phyloP scores from a whole-genome alignment of 2,113 vertebrate species.

The Ciconia stormi region DNA sequence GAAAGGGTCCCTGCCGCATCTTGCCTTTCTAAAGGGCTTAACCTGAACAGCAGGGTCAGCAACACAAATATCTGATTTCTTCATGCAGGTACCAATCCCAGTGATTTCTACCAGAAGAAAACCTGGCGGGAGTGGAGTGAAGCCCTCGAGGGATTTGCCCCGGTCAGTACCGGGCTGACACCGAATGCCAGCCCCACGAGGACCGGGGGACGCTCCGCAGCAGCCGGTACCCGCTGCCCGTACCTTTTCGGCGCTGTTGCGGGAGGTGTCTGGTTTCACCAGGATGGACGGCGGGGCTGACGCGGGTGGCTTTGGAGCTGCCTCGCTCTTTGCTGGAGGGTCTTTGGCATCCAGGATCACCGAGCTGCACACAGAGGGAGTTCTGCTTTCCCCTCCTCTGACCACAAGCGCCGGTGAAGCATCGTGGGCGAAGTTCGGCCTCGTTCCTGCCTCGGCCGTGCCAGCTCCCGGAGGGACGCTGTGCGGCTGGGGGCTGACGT shows the following conservation, averaged over 20 bases:
- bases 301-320: slow-evolving; percentile 56
- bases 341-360: slow-evolving; percentile 80
- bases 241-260: slow-evolving; percentile 87
- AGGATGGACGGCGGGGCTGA: slow-evolving; percentile 88
- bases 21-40: background rate
- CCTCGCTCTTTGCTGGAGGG: slow-evolving; percentile 64
- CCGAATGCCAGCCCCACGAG: background rate
- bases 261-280: slow-evolving; percentile 88
- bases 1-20: background rate
- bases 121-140: accelerated
- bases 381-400: slow-evolving; percentile 53
- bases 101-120: accelerated
- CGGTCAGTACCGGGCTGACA: accelerated
- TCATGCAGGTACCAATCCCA: accelerated
- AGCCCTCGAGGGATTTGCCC: background rate
- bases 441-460: slow-evolving; percentile 70
- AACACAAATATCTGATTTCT: background rate
- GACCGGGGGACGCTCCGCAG: background rate
- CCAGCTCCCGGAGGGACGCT: background rate
- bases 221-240: accelerated
- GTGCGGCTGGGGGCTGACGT: background rate
- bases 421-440: slow-evolving; percentile 61
- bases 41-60: background rate
- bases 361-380: slow-evolving; percentile 70
- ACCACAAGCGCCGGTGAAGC: background rate